Evolutionary conservation across 2,113 vertebrate genomes (phyloP), one percentile per base, ranked within the genome.

Genomic region (Phylloscopus trochiloides): DNA sequence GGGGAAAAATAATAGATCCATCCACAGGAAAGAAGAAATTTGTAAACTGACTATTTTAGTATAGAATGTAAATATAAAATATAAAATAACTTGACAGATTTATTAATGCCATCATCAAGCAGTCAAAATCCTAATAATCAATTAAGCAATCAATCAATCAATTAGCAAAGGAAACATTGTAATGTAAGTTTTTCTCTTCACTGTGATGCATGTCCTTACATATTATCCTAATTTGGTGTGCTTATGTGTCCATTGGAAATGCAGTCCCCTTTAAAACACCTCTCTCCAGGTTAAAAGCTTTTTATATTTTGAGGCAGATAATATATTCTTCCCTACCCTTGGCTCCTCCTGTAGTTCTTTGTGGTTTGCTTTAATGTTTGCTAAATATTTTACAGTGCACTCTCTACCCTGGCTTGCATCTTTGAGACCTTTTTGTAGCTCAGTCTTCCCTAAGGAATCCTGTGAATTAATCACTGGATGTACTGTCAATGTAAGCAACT

Each of bases 311-410:
- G 14, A 81, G n/a, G 10, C 6, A 66, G 62, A 7, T 75, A 77
- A 45, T 66, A 29, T 47, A 75, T 86, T 88, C 52, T 67, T 38
- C 16, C 15, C 34, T 52, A 40, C 12, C 8, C 14, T 42, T 79
- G 38, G 7, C 31, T 54, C 14, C 51, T 50, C 76, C 28, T 59
- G 36, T 81, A 79, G 51, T 61, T 85, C 50, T 74, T 29, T 73
- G 12, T 77, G 67, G 45, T 87, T 77, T 82, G 8, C 25, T 80
- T 92, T 88, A 89, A n/a, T 77, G n/a, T 76, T 90, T 4, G 3
- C 42, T 95, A 95, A 96, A 83, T 96, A 94, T 95, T 94, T 96
- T 68, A 90, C 86, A 89, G 7, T 19, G 38, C 42, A 68, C 68
- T 73, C 17, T 95, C 54, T 31, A 70, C 45, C 42, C 63, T 87